A percentile compares a stretch with the other conserved stretches of the same genome.
Evolutionary conservation across 2,888 invertebrate species (phyloP).

Genomic region (Bugula neritina): DNA sequence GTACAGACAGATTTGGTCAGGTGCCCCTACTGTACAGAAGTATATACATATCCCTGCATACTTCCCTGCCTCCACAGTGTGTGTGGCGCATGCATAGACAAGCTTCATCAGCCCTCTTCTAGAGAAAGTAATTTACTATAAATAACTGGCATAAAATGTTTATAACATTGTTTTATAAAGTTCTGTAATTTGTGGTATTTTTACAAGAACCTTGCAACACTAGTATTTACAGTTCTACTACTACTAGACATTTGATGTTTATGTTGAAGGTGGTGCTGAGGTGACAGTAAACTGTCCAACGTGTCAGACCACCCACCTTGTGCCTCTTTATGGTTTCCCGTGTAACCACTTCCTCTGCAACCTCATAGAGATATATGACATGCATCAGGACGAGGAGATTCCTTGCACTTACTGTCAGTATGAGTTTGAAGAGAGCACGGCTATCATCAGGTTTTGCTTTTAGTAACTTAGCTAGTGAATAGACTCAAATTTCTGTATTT

Average conservation of each 20-base stretch:
- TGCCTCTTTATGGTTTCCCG: not conserved
- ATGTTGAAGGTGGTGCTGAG: not conserved
- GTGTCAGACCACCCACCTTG: not conserved
- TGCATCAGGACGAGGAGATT: conserved; percentile 27
- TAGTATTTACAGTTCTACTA: not conserved
- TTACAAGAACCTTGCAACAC: not conserved
- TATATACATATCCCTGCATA: conserved; percentile 36
- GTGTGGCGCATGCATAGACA: conserved; percentile 37
- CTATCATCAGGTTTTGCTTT: conserved; percentile 1
- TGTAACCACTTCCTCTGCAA: conserved; percentile 25
- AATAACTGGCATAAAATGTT: too few species aligned
- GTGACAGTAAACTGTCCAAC: not conserved
- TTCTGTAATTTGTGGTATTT: not conserved
- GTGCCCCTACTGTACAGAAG: conserved; percentile 36
- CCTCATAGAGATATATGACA: conserved; percentile 28
- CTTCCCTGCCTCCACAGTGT: conserved; percentile 45
- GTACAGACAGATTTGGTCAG: conserved; percentile 37
- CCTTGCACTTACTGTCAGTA: conserved; percentile 28
- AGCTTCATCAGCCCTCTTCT: not conserved
- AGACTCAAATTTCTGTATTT: too few species aligned
- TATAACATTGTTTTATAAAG: not conserved
- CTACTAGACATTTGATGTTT: not conserved
- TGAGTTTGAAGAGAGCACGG: conserved; percentile 21
- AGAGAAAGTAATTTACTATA: too few species aligned
- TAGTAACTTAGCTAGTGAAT: too few species aligned